Base-by-base conservation (phyloP, 1,140 invertebrate genomes). In the Aphelenchoides besseyi region DNA sequence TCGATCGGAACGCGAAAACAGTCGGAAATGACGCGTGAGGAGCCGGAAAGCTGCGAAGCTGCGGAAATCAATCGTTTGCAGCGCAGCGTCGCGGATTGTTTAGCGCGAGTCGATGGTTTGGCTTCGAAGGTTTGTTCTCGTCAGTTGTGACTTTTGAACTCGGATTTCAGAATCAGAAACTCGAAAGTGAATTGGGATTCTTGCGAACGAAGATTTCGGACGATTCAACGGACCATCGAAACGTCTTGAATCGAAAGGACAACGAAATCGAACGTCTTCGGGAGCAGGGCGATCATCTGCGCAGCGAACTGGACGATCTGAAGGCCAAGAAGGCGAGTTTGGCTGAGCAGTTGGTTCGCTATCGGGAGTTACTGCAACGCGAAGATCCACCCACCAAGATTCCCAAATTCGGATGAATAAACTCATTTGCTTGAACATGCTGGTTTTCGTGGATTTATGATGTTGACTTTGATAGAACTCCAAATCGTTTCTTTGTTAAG, bases 241-340 rank as follows among this genome's bases (percentile, higher is more conserved):
- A 12, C 41, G 41, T 48, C 41, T 48, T 48, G 41, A 48, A 48
- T 48, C 41, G 41, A 48, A 48, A 48, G 41, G 41, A 48, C 41
- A 48, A 48, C 41, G 41, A 48, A 48, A 48, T 48, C 41, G 23
- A 48, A 12, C 12, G 23, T 16, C 41, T 48, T 12, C 41, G 41
- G 12, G 41, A 48, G 41, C 41, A 48, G 23, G 41, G 41, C 12
- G 41, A 48, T 48, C 41, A 48, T 23, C 23, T 48, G 41, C 12
- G 23, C 12, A 12, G 23, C 12, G 41, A 48, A 23, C 23, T 48
- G 41, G 41, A 48, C 12, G 41, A 12, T 12, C 23, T 48, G 41
- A 48, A 48, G 41, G 41, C 12, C 41, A 23, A 12, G 23, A 48
- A 48, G 41, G 41, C 41, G 12, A 23, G 23, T 48, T 48, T 48